Evolutionary conservation across 1,140 invertebrate genomes (phyloP).

Genomic region (Aphaenogaster rudis): DNA sequence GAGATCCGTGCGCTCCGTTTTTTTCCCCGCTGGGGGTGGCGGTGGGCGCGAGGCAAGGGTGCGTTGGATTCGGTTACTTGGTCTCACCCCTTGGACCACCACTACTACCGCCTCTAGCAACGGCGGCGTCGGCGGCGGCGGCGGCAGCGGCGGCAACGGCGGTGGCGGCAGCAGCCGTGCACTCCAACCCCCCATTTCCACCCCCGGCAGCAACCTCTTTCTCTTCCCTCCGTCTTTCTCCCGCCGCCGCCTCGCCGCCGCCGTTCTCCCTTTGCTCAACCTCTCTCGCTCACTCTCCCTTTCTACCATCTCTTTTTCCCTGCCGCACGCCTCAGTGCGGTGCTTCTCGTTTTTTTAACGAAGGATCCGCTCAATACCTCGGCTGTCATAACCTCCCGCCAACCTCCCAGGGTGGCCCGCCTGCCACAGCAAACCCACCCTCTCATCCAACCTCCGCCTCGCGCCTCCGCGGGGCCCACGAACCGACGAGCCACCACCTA

Average conservation of each 20-base stretch:
- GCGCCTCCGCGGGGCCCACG: slow-evolving; percentile 73
- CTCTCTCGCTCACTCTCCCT: slow-evolving; percentile 69
- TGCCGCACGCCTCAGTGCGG: slow-evolving; percentile 73
- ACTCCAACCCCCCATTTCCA: slow-evolving; percentile 58
- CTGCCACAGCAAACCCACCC: slow-evolving; percentile 70
- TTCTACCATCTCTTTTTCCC: slow-evolving; percentile 72
- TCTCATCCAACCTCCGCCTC: slow-evolving; percentile 65
- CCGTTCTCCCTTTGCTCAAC: slow-evolving; percentile 62
- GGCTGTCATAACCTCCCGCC: slow-evolving; percentile 86
- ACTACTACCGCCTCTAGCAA: slow-evolving; percentile 71
- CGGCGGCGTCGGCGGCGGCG: slow-evolving; percentile 61
- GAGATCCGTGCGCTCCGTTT: slow-evolving; percentile 78
- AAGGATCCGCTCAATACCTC: slow-evolving; percentile 87
- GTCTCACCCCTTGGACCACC: slow-evolving; percentile 80
- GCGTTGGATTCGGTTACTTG: slow-evolving; percentile 86
- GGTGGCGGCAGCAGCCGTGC: slow-evolving; percentile 67
- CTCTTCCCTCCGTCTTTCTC: slow-evolving; percentile 67
- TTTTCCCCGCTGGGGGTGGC: slow-evolving; percentile 76
- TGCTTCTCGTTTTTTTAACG: slow-evolving; percentile 85
- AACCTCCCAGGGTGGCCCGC: slow-evolving; percentile 78
- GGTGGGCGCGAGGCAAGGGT: slow-evolving; percentile 79
- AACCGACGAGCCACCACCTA: slow-evolving; percentile 77
- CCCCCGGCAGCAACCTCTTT: slow-evolving; percentile 54
- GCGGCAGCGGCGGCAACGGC: slow-evolving; percentile 36
- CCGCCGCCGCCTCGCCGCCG: slow-evolving; percentile 38